Percentiles rank a stretch among this genome's conserved stretches.
These are phyloP conservation scores for Battus philenor DNA, from an alignment of 1,140 invertebrate genomes.

Conservation along the genomic window DNA sequence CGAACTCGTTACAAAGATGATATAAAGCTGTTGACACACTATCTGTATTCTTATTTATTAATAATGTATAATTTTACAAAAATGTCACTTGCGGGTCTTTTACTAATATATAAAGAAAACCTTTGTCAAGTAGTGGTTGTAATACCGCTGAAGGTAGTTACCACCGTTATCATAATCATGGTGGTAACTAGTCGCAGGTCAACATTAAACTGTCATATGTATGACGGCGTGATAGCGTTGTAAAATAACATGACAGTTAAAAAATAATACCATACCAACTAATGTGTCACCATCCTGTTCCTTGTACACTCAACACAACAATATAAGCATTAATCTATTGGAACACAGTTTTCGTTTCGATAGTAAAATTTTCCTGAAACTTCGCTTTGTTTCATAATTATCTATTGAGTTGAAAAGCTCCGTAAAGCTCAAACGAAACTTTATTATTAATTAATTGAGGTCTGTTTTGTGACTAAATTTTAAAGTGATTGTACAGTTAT, in stretches of 20 bases:
- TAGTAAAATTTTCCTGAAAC: slow-evolving; percentile 8
- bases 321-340: slow-evolving; percentile 10
- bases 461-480: too few species aligned
- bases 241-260: too few species aligned
- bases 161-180: too few species aligned
- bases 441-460: too few species aligned
- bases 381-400: slow-evolving; percentile 3
- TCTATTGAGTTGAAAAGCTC: not conserved
- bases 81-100: not conserved
- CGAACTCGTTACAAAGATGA: slow-evolving; percentile 5
- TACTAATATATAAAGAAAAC: not conserved
- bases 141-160: too few species aligned
- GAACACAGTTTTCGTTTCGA: slow-evolving; percentile 1
- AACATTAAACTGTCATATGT: too few species aligned
- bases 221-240: too few species aligned
- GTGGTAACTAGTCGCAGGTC: too few species aligned
- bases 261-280: too few species aligned
- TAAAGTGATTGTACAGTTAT: too few species aligned
- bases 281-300: too few species aligned
- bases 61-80: not conserved
- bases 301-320: slow-evolving; percentile 1
- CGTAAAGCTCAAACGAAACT: too few species aligned
- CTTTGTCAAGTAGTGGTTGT: not conserved
- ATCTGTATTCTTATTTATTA: not conserved
- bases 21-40: not conserved